Evolutionary conservation across 2,888 invertebrate genomes (phyloP).

Genomic region (Drosophila fulvimacula): DNA sequence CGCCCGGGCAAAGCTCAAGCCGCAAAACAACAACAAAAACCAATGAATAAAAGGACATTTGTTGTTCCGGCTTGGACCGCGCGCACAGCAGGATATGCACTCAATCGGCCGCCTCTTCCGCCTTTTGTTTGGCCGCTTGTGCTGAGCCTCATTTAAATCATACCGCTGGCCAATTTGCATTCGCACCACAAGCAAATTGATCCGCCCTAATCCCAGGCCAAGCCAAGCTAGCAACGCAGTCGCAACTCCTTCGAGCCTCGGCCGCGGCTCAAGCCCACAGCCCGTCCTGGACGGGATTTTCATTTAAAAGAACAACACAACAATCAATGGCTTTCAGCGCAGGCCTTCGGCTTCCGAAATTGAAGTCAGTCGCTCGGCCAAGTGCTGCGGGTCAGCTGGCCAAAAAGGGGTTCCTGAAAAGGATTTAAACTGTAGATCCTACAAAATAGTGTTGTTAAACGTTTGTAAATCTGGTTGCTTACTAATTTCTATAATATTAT

Average conservation of each 20-base stretch:
- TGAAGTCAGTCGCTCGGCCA: conserved; percentile 56
- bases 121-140: conserved; percentile 64
- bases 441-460: neutral
- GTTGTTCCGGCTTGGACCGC: conserved; percentile 61
- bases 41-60: conserved; percentile 54
- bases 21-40: neutral
- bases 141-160: conserved; percentile 76
- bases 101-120: conserved; percentile 48
- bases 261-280: conserved; percentile 27
- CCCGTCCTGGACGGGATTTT: conserved; percentile 48
- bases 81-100: conserved; percentile 58
- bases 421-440: neutral
- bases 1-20: conserved; percentile 32
- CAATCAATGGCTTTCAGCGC: conserved; percentile 41
- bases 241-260: conserved; percentile 28
- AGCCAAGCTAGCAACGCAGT: conserved; percentile 14
- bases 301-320: conserved; percentile 63
- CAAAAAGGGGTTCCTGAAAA: conserved; percentile 10
- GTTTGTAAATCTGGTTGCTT: too few relatives aligned
- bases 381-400: neutral
- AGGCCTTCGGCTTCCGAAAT: conserved; percentile 46
- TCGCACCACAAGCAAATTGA: conserved; percentile 82
- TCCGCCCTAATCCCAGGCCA: conserved; percentile 76
- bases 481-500: too few relatives aligned
- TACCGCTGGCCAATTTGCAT: conserved; percentile 81